Base-by-base conservation (phyloP, 1,140 invertebrate species). In the Monochamus saltuarius region DNA sequence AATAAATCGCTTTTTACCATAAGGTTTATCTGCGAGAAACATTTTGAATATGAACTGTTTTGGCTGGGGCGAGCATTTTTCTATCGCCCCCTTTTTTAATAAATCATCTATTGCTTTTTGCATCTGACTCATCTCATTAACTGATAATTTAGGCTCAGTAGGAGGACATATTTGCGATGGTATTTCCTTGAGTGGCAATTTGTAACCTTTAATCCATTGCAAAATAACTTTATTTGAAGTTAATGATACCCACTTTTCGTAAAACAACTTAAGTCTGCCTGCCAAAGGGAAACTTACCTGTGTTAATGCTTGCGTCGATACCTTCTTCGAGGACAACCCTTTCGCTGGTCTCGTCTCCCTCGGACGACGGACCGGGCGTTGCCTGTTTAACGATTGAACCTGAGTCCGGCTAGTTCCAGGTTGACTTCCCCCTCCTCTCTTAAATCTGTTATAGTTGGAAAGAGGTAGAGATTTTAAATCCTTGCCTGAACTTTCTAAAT, bases 1-100 rank as follows among this genome's bases (percentile, higher is more conserved):
- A 54, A 69, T 64, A 58, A 70, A 68, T 1, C 68, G 47, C 35
- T 54, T 51, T 0, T 62, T 57, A 4, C 67, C 61, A 42, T 19
- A 62, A 57, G 4, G 51, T 43, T 61, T 69, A 65, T 46, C 49
- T 29, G 2, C 45, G 43, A 16, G 65, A 54, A 53, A 71, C 63
- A n/a, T n/a, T n/a, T n/a, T n/a, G n/a, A n/a, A 55, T 11, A 69
- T 13, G 63, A 70, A 73, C 54, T 67, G 59, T 2, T 53, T 29
- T 49, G 8, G 7, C 8, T 38, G 37, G 37, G 7, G 7, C 7
- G 7, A 8, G 37, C 37, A 38, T 38, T n/a, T n/a, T n/a, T n/a
- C n/a, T n/a, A 47, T 47, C 8, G 45, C 45, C 16, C 45, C 45
- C 10, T 9, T 47, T 10, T 10, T 8, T 16, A 47, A 16, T 16